Base-by-base conservation (phyloP, 2,888 invertebrate species). In the Helobdella robusta region DNA sequence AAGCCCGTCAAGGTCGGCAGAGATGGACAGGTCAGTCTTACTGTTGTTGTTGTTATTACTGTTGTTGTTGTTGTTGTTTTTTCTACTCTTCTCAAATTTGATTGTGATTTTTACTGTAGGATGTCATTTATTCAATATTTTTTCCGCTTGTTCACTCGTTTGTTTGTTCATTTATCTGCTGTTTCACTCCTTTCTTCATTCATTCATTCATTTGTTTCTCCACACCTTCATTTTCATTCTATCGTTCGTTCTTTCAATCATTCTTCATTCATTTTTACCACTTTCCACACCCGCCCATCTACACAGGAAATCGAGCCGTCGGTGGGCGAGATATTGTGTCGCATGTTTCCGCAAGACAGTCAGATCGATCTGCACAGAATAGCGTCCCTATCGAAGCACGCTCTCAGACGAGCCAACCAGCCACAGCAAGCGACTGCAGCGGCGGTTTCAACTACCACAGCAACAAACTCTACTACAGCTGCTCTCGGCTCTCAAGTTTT, bases 1-100 rank as follows among this genome's bases (percentile, higher is more conserved):
- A 94, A 94, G 81, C 93, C 94, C 66, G 95, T 97, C 0, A 97
- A 97, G 84, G 95, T 97, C 75, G 97, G 94, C n/a, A 84, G 97
- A 69, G 97, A 97, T 83, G 97, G 97, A 67, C 83, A 84, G 79
- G 83, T 82, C 75, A 59, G 64, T 59, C n/a, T n/a, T n/a, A n/a
- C n/a, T n/a, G n/a, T n/a, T n/a, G n/a, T n/a, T n/a, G n/a, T n/a
- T n/a, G n/a, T n/a, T n/a, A n/a, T n/a, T 20, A n/a, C 15, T 59
- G 32, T 3, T 34, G 59, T 59, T 1, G 23, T 6, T 25, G 56
- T 28, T n/a, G 4, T n/a, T 30, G 4, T n/a, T 6, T 30, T 25
- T 4, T n/a, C 5, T 4, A 18, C 4, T 50, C 20, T 11, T 11
- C 18, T 40, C 40, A 40, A 15, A 40, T 40, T 11, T 15, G 18